Evolutionary conservation across 2,113 vertebrate genomes (phyloP).

Genomic region (Emberiza fucata): DNA sequence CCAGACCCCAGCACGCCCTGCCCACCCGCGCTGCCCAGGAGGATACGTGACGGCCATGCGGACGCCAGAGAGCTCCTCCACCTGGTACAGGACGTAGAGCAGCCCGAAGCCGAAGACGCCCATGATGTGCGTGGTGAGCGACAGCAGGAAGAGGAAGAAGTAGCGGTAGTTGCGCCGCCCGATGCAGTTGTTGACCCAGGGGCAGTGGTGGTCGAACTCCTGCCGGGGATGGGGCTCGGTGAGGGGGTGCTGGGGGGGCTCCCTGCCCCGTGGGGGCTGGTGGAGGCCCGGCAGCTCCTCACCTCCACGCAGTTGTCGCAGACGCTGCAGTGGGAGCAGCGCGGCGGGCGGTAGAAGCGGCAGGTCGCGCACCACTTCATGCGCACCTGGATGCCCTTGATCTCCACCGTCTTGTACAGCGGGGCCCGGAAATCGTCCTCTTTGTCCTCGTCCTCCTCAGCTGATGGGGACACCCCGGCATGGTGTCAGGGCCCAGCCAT

Average conservation of each 20-base stretch:
- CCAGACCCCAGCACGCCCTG: rapidly evolving
- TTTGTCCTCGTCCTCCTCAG: slow-evolving; percentile 97
- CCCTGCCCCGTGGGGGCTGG: background rate
- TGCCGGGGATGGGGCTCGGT: slow-evolving; percentile 9
- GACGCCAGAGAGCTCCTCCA: slow-evolving; percentile 84
- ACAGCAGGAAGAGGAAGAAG: slow-evolving; percentile 96
- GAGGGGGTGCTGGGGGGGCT: background rate
- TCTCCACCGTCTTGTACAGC: slow-evolving; percentile 96
- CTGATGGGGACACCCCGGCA: slow-evolving; percentile 51
- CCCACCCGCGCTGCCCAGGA: background rate
- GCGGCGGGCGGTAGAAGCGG: slow-evolving; percentile 94
- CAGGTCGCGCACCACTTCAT: slow-evolving; percentile 99
- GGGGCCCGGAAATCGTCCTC: slow-evolving; percentile 98
- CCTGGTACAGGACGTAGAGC: slow-evolving; percentile 88
- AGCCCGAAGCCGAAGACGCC: slow-evolving; percentile 92
- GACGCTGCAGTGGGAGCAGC: slow-evolving; percentile 97
- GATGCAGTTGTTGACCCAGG: slow-evolving; percentile 98
- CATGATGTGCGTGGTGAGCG: slow-evolving; percentile 91
- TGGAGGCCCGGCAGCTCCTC: background rate
- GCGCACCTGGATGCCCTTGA: slow-evolving; percentile 95
- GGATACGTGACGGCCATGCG: slow-evolving; percentile 95
- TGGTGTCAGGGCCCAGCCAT: background rate
- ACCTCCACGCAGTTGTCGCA: slow-evolving; percentile 99
- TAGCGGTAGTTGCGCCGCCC: slow-evolving; percentile 96
- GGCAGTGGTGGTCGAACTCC: slow-evolving; percentile 98